A percentile compares a stretch with the other conserved stretches of the same genome.
Evolutionary conservation across 2,888 invertebrate genomes (phyloP).

Genomic region (Syritta pipiens): DNA sequence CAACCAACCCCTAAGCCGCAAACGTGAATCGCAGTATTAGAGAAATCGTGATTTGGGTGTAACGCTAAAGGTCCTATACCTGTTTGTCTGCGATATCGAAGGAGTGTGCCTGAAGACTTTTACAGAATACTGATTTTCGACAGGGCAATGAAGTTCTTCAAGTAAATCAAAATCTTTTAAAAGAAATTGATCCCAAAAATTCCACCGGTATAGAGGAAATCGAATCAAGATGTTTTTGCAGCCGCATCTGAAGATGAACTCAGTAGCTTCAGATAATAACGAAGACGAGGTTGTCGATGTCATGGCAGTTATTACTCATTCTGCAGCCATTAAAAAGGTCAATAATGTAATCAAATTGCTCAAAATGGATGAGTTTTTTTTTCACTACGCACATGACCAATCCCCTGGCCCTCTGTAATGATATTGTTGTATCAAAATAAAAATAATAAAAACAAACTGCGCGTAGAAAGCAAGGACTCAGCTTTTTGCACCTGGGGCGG

Average conservation of each 20-base stretch:
- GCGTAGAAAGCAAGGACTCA: no score
- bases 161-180: constrained; percentile 35
- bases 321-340: constrained; percentile 30
- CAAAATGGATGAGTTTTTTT: constrained; percentile 29
- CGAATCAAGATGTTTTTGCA: no score
- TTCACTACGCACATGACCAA: constrained; percentile 26
- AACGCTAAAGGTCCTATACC: no score
- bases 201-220: no score
- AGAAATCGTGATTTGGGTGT: no score
- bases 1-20: no score
- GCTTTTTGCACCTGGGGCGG: no score
- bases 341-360: constrained; percentile 38
- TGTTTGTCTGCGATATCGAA: no score
- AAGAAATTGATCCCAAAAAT: constrained; percentile 29
- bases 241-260: constrained; percentile 7
- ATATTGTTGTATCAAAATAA: constrained; percentile 38
- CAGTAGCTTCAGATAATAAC: constrained; percentile 35
- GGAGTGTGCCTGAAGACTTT: no score
- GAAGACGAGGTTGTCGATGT: constrained; percentile 28
- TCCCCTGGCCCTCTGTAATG: constrained; percentile 32
- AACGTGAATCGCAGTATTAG: no score
- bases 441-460: no score
- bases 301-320: constrained; percentile 26
- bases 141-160: constrained; percentile 44
- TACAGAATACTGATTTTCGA: no score